Percentiles rank a stretch among this genome's conserved stretches.
phyloP scores from a whole-genome alignment of 2,888 invertebrate genomes.

The Barypeithes pellucidus region DNA sequence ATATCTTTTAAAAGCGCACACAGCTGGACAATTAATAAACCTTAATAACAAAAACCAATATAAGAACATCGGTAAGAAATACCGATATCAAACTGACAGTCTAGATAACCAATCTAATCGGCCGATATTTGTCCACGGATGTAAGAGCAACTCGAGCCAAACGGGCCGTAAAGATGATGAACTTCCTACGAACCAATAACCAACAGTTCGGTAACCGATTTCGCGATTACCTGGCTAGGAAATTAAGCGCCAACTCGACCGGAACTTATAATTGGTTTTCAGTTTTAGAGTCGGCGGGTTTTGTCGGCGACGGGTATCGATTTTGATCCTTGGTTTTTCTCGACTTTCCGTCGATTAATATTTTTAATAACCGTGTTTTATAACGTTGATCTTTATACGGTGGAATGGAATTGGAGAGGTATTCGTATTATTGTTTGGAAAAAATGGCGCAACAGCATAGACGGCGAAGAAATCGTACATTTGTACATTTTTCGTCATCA shows the following conservation, averaged over 20 bases:
- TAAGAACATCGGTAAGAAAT: conserved; percentile 6
- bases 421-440: too few species aligned
- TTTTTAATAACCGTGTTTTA: neutral
- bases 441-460: too few species aligned
- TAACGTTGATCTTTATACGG: too few species aligned
- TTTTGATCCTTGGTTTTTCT: neutral
- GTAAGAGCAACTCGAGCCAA: conserved; percentile 22
- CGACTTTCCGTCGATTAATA: neutral
- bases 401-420: too few species aligned
- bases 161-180: conserved; percentile 33
- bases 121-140: conserved; percentile 24
- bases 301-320: neutral
- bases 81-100: too few species aligned
- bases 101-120: conserved; percentile 20
- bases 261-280: conserved; percentile 43
- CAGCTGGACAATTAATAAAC: too few species aligned
- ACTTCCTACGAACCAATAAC: conserved; percentile 28
- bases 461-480: too few species aligned
- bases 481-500: too few species aligned
- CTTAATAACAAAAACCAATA: too few species aligned
- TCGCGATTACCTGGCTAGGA: conserved; percentile 29
- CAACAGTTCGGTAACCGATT: conserved; percentile 18
- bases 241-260: conserved; percentile 40
- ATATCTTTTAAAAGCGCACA: too few species aligned
- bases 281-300: neutral